These are phyloP conservation scores for Calycopis cecrops DNA, from an alignment of 1,140 invertebrate species.

Conservation along the genomic window DNA sequence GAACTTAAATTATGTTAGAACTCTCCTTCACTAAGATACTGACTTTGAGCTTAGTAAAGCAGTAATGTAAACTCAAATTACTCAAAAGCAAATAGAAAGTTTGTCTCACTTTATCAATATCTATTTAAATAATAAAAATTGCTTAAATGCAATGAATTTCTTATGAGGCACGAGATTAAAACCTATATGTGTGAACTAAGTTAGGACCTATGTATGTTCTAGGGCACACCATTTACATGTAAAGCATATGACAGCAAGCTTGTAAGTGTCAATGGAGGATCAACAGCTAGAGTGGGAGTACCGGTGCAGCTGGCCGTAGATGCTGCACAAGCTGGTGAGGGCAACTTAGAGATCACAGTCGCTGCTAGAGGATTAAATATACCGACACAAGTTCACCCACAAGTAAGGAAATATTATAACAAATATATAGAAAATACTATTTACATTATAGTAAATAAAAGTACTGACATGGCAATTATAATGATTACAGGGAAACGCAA, in stretches of 20 bases:
- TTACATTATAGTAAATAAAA: slow-evolving; percentile 18
- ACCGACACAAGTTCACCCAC: slow-evolving; percentile 97
- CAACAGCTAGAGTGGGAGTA: slow-evolving; percentile 88
- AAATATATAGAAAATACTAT: slow-evolving; percentile 18
- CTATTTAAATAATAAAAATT: too few species aligned
- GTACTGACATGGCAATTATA: too few species aligned
- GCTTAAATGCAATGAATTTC: too few species aligned
- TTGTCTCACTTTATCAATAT: not conserved
- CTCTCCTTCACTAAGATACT: too few species aligned
- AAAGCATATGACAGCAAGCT: slow-evolving; percentile 95
- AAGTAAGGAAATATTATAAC: slow-evolving; percentile 79
- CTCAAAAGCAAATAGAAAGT: too few species aligned
- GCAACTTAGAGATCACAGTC: slow-evolving; percentile 98
- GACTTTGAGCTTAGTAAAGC: too few species aligned
- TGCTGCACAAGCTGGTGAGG: slow-evolving; percentile 96
- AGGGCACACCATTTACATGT: slow-evolving; percentile 93
- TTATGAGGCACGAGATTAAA: too few species aligned
- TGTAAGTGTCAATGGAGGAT: slow-evolving; percentile 87
- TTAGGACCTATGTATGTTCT: slow-evolving; percentile 38
- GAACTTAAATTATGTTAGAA: too few species aligned
- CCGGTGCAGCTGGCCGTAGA: slow-evolving; percentile 96
- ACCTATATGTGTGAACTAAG: not conserved
- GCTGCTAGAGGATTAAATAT: slow-evolving; percentile 94
- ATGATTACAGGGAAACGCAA: slow-evolving; percentile 76
- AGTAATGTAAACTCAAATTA: too few species aligned